A percentile compares a stretch with the other conserved stretches of the same genome.
phyloP scores from a whole-genome alignment of 2,113 vertebrate genomes.

The Pardalotus punctatus region DNA sequence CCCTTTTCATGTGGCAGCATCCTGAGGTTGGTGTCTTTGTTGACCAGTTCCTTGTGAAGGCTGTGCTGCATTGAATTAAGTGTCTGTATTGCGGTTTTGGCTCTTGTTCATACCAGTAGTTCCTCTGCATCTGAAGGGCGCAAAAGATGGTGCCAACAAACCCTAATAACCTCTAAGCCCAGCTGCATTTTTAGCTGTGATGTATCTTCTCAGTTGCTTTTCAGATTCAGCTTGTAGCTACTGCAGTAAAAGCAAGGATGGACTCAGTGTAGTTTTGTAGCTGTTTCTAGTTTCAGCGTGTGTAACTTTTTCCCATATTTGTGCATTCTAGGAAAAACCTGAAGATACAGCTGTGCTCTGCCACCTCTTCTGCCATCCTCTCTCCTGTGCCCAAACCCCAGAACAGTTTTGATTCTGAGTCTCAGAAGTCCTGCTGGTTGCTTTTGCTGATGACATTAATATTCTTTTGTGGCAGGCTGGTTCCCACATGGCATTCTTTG shows the following conservation, averaged over 20 bases:
- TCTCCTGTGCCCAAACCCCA: neutral
- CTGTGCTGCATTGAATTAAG: neutral
- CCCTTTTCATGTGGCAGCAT: neutral
- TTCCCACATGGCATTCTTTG: neutral
- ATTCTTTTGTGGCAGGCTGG: neutral
- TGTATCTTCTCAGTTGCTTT: neutral
- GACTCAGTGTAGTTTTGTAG: neutral
- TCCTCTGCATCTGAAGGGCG: neutral
- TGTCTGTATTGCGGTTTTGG: neutral
- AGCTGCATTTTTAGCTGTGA: neutral
- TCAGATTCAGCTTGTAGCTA: neutral
- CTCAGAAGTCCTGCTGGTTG: neutral
- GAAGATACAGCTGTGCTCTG: neutral
- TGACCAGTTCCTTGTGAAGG: neutral
- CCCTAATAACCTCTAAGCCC: neutral
- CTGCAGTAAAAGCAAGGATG: neutral
- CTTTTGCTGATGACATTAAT: neutral
- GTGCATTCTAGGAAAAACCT: neutral
- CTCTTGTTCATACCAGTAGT: neutral
- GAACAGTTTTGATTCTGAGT: neutral
- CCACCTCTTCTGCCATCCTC: neutral
- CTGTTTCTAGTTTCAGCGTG: neutral
- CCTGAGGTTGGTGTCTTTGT: neutral
- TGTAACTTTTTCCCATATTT: neutral
- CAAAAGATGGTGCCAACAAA: neutral